Evolutionary conservation across 2,888 invertebrate genomes (phyloP).

Genomic region (Ormyrus nitidulus): DNA sequence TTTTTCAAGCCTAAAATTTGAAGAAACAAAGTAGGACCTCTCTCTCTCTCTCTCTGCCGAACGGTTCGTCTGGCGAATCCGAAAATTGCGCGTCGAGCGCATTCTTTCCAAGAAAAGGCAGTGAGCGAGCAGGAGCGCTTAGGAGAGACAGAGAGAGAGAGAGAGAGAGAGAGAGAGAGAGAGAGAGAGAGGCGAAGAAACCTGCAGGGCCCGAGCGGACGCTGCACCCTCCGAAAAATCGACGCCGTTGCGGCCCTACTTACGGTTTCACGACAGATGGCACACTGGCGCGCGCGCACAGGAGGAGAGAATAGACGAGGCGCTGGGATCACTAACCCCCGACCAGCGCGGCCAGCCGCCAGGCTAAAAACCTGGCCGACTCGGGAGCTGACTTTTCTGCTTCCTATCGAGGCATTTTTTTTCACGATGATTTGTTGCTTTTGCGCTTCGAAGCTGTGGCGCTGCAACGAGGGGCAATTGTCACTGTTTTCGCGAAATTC

Average conservation of each 20-base stretch:
- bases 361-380: too few relatives aligned
- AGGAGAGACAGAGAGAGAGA: conserved; percentile 38
- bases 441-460: too few relatives aligned
- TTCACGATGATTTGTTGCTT: background rate
- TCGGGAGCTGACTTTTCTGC: too few relatives aligned
- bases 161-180: conserved; percentile 48
- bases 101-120: too few relatives aligned
- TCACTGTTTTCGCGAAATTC: too few relatives aligned
- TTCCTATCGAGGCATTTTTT: background rate
- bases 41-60: too few relatives aligned
- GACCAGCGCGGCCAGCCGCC: background rate
- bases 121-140: too few relatives aligned
- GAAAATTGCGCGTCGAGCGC: too few relatives aligned
- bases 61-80: too few relatives aligned
- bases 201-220: background rate
- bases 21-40: too few relatives aligned
- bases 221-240: conserved; percentile 52
- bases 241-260: conserved; percentile 42
- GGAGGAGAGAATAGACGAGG: conserved; percentile 59
- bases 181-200: background rate
- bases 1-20: too few relatives aligned
- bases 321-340: conserved; percentile 69
- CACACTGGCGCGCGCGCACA: conserved; percentile 54
- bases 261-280: conserved; percentile 67
- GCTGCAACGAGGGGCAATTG: too few relatives aligned